Evolutionary conservation across 1,140 invertebrate species (phyloP).

Genomic region (Periplaneta americana): DNA sequence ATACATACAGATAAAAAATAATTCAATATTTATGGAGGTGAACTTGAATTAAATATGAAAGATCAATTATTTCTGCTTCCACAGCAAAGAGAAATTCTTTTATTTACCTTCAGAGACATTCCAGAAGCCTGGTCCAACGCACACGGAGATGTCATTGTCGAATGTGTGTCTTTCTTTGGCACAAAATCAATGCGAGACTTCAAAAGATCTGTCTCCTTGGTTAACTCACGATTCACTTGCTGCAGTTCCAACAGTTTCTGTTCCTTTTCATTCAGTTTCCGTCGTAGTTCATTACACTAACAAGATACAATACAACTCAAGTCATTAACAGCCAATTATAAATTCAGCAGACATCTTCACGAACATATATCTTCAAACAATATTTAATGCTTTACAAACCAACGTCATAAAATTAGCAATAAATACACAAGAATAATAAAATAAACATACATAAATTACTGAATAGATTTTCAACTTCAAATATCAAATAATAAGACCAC

Average conservation of each 20-base stretch:
- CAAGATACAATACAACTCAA: neutral
- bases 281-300: conserved; percentile 32
- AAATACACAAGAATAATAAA: too few species aligned
- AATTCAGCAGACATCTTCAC: neutral
- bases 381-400: too few species aligned
- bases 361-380: too few species aligned
- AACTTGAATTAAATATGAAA: too few species aligned
- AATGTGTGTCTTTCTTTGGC: conserved; percentile 28
- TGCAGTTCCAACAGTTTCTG: conserved; percentile 36
- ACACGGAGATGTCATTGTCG: conserved; percentile 25
- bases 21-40: too few species aligned
- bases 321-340: neutral
- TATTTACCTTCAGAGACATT: conserved; percentile 11
- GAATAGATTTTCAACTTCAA: too few species aligned
- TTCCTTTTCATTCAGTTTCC: conserved; percentile 38
- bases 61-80: too few species aligned
- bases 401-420: too few species aligned
- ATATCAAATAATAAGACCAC: too few species aligned
- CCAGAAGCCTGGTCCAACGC: conserved; percentile 9
- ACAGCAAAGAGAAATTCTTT: conserved; percentile 16
- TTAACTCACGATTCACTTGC: conserved; percentile 37
- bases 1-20: too few species aligned
- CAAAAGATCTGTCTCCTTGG: conserved; percentile 39
- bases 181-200: conserved; percentile 33
- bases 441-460: neutral